Evolutionary conservation across 2,888 invertebrate genomes (phyloP).

Genomic region (Catocala fraxini): DNA sequence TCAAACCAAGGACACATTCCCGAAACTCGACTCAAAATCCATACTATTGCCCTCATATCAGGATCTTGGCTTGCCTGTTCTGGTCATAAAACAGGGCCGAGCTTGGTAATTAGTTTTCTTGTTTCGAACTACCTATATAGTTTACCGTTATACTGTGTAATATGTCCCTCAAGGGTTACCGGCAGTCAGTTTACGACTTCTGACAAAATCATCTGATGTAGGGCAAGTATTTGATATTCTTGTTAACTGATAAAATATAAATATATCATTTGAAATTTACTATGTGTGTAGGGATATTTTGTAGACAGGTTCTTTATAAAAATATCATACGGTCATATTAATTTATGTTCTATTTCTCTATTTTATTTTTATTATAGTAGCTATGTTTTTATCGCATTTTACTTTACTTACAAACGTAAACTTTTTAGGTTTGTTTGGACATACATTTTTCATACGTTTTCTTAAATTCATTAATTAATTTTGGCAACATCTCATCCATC

Average conservation of each 20-base stretch:
- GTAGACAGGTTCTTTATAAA: no score
- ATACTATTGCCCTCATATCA: slow-evolving; percentile 39
- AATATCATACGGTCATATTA: no score
- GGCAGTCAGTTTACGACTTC: slow-evolving; percentile 36
- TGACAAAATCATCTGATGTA: slow-evolving; percentile 10
- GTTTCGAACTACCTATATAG: slow-evolving; percentile 32
- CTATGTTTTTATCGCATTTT: no score
- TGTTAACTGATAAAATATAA: neutral
- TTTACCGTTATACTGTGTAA: slow-evolving; percentile 22
- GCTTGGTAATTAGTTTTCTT: slow-evolving; percentile 51
- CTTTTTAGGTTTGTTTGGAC: no score
- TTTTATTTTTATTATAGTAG: no score
- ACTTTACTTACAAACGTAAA: no score
- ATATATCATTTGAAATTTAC: no score
- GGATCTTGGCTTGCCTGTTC: slow-evolving; percentile 9
- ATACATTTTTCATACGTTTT: no score
- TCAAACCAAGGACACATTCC: neutral
- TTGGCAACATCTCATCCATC: no score
- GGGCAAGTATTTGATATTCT: neutral
- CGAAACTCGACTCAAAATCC: slow-evolving; percentile 13
- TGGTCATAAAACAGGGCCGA: slow-evolving; percentile 38
- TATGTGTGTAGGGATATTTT: no score
- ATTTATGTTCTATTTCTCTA: no score
- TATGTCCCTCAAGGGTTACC: slow-evolving; percentile 7
- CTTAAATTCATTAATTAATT: no score